Percentiles rank a stretch among this genome's conserved stretches.
Conservation (phyloP, 2,113 vertebrate species). For the Hassar affinis region DNA sequence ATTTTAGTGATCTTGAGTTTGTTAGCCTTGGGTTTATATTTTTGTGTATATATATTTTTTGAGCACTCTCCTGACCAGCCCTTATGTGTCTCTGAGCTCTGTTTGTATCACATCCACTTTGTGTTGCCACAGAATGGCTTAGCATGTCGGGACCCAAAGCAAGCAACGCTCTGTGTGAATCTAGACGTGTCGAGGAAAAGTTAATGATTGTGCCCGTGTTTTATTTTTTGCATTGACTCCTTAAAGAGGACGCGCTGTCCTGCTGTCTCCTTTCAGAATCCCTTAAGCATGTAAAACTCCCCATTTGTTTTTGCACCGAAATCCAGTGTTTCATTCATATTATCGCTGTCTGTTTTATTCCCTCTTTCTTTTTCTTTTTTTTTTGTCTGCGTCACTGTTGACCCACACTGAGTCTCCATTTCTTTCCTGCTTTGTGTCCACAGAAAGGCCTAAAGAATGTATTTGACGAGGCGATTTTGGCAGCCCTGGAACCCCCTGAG, state of each 20-base stretch:
- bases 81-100: conserved; percentile 43
- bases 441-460: conserved; percentile 84
- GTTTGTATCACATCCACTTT: conserved; percentile 62
- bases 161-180: background rate
- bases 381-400: conserved; percentile 53
- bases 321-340: background rate
- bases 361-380: conserved; percentile 25
- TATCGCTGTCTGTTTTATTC: background rate
- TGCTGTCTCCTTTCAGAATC: background rate
- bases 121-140: conserved; percentile 42
- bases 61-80: conserved; percentile 6
- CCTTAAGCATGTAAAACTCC: background rate
- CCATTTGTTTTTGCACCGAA: conserved; percentile 11
- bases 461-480: conserved; percentile 93
- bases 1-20: too few species aligned
- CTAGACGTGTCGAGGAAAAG: background rate
- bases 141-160: conserved; percentile 15
- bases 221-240: background rate
- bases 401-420: conserved; percentile 63
- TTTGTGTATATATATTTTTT: too few species aligned
- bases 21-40: too few species aligned
- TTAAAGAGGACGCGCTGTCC: background rate
- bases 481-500: conserved; percentile 98
- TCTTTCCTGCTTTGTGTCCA: conserved; percentile 77
- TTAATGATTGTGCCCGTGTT: background rate